phyloP scores from a whole-genome alignment of 2,113 vertebrate species.

The Vidua macroura region DNA sequence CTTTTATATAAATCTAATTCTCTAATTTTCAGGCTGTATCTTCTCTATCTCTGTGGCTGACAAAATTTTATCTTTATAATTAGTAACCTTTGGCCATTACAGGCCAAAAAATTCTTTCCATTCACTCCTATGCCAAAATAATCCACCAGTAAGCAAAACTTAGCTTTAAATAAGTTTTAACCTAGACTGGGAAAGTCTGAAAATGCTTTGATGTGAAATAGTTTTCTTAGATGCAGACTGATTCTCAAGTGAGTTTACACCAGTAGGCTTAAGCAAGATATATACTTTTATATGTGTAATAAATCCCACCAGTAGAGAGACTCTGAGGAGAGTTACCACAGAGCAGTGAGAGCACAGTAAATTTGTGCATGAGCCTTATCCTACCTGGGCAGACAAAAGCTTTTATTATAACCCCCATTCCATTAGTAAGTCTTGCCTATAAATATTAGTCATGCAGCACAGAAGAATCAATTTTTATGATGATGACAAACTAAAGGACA shows the following conservation, averaged over 20 bases:
- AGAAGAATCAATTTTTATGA: slow-evolving; percentile 49
- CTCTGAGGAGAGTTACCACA: neutral
- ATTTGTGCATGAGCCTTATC: slow-evolving; percentile 3
- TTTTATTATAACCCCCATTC: neutral
- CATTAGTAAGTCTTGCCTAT: neutral
- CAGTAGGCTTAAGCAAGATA: neutral
- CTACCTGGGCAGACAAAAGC: slow-evolving; percentile 19
- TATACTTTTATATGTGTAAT: neutral
- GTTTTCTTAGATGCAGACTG: neutral
- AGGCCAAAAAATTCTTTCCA: neutral
- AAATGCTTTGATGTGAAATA: neutral
- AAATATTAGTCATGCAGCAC: slow-evolving; percentile 20
- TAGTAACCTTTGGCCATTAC: neutral
- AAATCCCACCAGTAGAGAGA: neutral
- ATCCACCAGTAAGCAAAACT: neutral
- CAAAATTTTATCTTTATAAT: neutral
- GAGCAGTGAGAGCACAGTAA: neutral
- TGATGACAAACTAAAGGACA: slow-evolving; percentile 46
- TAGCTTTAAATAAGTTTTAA: too few species aligned
- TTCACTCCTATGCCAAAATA: neutral
- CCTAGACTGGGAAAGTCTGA: neutral
- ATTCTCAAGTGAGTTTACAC: neutral
- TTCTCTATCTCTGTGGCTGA: neutral
- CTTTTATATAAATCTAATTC: neutral
- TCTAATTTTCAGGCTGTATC: neutral